These are phyloP conservation scores for Epizoanthus ramosus DNA, from an alignment of 92 coral and sea anemone species.

Conservation along the genomic window DNA sequence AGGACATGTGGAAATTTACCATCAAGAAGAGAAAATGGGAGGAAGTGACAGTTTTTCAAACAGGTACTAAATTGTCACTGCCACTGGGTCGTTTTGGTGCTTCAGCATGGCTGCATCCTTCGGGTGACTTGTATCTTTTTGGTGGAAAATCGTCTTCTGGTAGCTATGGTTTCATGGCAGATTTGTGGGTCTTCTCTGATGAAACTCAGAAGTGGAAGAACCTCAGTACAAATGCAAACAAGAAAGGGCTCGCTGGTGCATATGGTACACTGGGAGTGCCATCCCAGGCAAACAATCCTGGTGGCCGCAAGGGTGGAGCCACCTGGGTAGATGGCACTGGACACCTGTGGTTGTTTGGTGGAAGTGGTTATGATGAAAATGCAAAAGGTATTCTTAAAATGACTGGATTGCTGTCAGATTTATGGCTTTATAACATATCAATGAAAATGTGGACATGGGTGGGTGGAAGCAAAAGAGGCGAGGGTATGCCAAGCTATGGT, in stretches of 20 bases:
- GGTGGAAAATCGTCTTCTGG: conserved; percentile 66
- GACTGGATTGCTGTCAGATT: conserved; percentile 75
- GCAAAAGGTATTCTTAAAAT: conserved; percentile 33
- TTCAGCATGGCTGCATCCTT: conserved; percentile 69
- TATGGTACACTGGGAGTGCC: conserved; percentile 56
- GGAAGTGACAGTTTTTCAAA: conserved; percentile 27
- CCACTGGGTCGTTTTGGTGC: conserved; percentile 57
- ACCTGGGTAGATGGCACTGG: conserved; percentile 69
- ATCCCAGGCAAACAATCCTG: conserved; percentile 57
- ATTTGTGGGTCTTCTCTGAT: conserved; percentile 72
- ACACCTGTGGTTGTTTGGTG: conserved; percentile 87
- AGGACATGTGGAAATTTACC: conserved; percentile 79
- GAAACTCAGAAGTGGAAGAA: conserved; percentile 50
- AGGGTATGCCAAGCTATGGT: conserved; percentile 61
- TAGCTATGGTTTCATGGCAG: conserved; percentile 44
- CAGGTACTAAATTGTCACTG: neutral
- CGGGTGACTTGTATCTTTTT: conserved; percentile 75
- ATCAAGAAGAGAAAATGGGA: conserved; percentile 59
- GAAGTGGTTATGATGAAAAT: conserved; percentile 76
- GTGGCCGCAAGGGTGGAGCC: conserved; percentile 73
- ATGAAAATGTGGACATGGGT: conserved; percentile 65
- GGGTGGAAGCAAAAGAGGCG: conserved; percentile 63
- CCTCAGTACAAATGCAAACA: conserved; percentile 38
- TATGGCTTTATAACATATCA: conserved; percentile 73
- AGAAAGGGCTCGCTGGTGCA: conserved; percentile 52